These are phyloP conservation scores for Heteromyza rotundicornis DNA, from an alignment of 2,888 invertebrate species.

Conservation along the genomic window DNA sequence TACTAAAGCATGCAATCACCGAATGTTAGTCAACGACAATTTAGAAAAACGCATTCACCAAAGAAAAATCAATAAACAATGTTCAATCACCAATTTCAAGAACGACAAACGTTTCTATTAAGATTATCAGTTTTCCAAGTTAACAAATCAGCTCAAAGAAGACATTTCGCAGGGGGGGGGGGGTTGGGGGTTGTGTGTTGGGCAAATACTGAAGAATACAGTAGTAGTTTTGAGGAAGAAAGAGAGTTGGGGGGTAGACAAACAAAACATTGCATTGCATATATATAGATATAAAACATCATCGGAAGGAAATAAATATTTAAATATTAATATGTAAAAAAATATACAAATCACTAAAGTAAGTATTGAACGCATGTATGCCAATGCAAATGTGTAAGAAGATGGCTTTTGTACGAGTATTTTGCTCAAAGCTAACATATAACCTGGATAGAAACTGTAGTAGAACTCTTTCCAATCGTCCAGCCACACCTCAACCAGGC, in stretches of 20 bases:
- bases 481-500: slow-evolving; percentile 98
- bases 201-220: background rate
- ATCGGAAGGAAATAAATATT: too few species aligned
- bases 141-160: too few species aligned
- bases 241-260: too few species aligned
- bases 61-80: background rate
- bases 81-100: background rate
- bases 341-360: background rate
- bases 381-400: background rate
- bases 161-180: background rate
- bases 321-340: background rate
- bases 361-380: too few species aligned
- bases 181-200: background rate
- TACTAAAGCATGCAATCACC: background rate
- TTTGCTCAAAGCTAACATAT: slow-evolving; percentile 35
- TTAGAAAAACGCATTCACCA: slow-evolving; percentile 10
- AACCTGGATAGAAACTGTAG: slow-evolving; percentile 98
- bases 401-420: slow-evolving; percentile 17
- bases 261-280: too few species aligned
- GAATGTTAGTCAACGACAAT: background rate
- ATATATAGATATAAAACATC: too few species aligned
- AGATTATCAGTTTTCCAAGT: too few species aligned
- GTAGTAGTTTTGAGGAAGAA: too few species aligned
- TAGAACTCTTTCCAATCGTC: slow-evolving; percentile 99
- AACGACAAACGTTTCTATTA: background rate